phyloP scores from a whole-genome alignment of 2,888 invertebrate species.

The Xestia ashworthii region DNA sequence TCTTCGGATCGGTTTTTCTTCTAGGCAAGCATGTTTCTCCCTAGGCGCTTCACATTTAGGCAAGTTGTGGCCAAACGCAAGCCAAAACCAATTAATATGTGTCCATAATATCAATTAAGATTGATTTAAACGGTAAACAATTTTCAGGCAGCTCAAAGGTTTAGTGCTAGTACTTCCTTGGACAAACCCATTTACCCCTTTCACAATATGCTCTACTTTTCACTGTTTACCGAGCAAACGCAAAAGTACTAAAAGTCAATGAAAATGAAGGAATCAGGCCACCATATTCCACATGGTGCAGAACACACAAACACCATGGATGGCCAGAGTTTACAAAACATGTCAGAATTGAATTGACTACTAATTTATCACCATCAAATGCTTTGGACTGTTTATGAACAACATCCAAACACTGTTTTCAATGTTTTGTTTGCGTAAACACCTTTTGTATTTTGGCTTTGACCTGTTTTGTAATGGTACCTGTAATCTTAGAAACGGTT shows the following conservation, averaged over 20 bases:
- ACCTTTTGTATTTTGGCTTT: slow-evolving; percentile 24
- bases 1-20: too few species aligned
- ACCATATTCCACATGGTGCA: slow-evolving; percentile 18
- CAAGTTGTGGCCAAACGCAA: too few species aligned
- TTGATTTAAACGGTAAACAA: not conserved
- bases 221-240: not conserved
- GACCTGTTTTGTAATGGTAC: slow-evolving; percentile 24
- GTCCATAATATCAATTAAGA: too few species aligned
- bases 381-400: slow-evolving; percentile 17
- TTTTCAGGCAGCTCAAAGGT: not conserved
- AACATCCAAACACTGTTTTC: slow-evolving; percentile 12
- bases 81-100: too few species aligned
- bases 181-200: not conserved
- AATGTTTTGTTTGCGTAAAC: slow-evolving; percentile 31
- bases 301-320: slow-evolving; percentile 52
- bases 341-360: slow-evolving; percentile 33
- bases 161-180: not conserved
- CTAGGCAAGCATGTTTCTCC: too few species aligned
- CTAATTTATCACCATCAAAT: slow-evolving; percentile 40
- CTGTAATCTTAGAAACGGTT: too few species aligned
- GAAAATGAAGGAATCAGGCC: slow-evolving; percentile 36
- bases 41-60: too few species aligned
- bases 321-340: slow-evolving; percentile 52
- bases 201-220: slow-evolving; percentile 7
- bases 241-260: slow-evolving; percentile 37